These are phyloP conservation scores for Euspilapteryx auroguttella DNA, from an alignment of 2,888 invertebrate species.

Conservation along the genomic window DNA sequence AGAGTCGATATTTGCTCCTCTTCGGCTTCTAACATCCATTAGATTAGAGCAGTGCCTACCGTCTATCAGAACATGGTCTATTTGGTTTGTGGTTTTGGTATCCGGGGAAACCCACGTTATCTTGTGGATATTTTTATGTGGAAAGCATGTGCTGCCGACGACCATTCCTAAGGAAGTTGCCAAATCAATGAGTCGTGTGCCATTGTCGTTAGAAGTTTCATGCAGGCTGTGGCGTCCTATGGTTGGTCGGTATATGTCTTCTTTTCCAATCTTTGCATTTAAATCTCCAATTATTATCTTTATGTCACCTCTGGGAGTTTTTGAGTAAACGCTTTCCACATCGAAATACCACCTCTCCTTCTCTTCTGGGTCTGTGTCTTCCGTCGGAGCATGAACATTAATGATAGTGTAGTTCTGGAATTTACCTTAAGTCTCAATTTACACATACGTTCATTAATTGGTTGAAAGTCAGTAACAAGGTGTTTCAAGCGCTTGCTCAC, in stretches of 20 bases:
- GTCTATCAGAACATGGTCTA: constrained; percentile 1
- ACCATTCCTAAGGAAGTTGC: neutral
- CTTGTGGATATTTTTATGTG: constrained; percentile 1
- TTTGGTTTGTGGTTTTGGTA: neutral
- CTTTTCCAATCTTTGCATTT: neutral
- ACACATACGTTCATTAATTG: constrained; percentile 6
- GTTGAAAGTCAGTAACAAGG: constrained; percentile 4
- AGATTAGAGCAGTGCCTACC: neutral
- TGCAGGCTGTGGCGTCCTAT: neutral
- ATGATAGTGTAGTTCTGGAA: constrained; percentile 5
- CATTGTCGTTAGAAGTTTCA: neutral
- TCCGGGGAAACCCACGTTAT: neutral
- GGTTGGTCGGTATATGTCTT: neutral
- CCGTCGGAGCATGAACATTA: constrained; percentile 7
- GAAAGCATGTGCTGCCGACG: neutral
- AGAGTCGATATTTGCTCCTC: neutral
- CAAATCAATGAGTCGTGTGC: neutral
- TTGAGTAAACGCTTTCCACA: neutral
- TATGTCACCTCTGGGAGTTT: neutral
- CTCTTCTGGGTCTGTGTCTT: neutral
- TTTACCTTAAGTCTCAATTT: constrained; percentile 4
- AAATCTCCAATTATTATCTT: neutral
- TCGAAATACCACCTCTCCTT: neutral
- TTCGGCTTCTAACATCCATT: neutral
- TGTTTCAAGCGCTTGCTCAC: neutral